Conservation (phyloP, 2,888 invertebrate species). For the Dynastes hyllus region DNA sequence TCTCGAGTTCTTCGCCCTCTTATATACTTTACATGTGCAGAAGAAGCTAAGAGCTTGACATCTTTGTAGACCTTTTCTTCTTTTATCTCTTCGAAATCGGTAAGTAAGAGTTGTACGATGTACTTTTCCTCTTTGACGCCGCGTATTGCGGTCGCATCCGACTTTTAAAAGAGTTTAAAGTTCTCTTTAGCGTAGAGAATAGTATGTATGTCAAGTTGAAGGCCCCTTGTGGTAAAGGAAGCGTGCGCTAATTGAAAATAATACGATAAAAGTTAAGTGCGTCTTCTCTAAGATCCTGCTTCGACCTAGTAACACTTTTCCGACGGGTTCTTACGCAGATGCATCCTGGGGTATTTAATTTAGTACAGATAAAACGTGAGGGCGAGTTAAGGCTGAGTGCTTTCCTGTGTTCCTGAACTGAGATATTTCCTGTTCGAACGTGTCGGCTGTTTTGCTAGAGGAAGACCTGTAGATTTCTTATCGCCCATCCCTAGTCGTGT, state of each 20-base stretch:
- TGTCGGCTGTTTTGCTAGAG: conserved; percentile 40
- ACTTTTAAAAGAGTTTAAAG: background rate
- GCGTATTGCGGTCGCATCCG: background rate
- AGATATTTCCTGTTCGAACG: conserved; percentile 53
- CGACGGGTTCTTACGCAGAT: conserved; percentile 27
- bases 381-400: conserved; percentile 55
- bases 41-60: background rate
- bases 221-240: background rate
- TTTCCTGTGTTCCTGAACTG: conserved; percentile 55
- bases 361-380: conserved; percentile 54
- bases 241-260: conserved; percentile 14
- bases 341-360: conserved; percentile 49
- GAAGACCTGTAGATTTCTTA: conserved; percentile 33
- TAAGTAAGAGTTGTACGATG: background rate
- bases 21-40: conserved; percentile 6
- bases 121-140: background rate
- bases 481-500: background rate
- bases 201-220: background rate
- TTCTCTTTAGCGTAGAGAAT: background rate
- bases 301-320: conserved; percentile 9
- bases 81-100: conserved; percentile 14
- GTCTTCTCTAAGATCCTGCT: conserved; percentile 9
- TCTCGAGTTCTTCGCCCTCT: conserved; percentile 12
- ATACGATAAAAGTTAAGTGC: background rate
- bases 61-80: background rate